Percentiles rank a stretch among this genome's conserved stretches.
Conservation (phyloP, 2,797 vertebrate species). For the Taenioides sp. region DNA sequence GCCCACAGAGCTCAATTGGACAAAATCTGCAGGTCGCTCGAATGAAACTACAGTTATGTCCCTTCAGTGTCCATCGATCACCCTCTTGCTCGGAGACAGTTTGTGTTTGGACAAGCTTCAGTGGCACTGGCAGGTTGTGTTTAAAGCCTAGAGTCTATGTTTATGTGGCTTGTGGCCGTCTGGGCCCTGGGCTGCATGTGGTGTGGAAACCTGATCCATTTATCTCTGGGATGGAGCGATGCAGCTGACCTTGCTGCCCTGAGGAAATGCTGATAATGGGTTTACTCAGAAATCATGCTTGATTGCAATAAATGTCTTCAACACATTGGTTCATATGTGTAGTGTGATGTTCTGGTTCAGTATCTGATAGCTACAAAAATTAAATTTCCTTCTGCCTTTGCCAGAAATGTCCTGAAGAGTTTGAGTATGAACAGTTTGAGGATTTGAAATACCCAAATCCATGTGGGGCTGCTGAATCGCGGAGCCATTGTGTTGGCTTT, state of each 20-base stretch:
- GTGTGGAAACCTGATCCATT: constrained; percentile 67
- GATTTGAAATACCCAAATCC: constrained; percentile 20
- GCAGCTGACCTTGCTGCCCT: constrained; percentile 62
- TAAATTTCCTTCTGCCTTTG: constrained; percentile 34
- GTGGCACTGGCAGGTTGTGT: constrained; percentile 58
- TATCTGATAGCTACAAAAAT: constrained; percentile 39
- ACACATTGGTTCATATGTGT: constrained; percentile 37
- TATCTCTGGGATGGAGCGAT: constrained; percentile 67
- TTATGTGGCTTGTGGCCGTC: constrained; percentile 64
- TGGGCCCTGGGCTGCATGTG: constrained; percentile 57
- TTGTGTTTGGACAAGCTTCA: constrained; percentile 66
- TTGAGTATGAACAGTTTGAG: constrained; percentile 30
- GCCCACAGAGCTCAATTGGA: constrained; percentile 28
- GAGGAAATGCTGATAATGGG: constrained; percentile 67
- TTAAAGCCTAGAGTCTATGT: constrained; percentile 65
- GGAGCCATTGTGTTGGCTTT: constrained; percentile 10
- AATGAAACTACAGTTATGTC: constrained; percentile 51
- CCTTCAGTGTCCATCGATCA: constrained; percentile 59
- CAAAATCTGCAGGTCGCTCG: constrained; percentile 43
- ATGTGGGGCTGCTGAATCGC: constrained; percentile 15
- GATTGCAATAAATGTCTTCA: constrained; percentile 48
- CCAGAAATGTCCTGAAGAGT: constrained; percentile 23
- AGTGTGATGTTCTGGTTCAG: constrained; percentile 24
- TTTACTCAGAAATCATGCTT: constrained; percentile 50
- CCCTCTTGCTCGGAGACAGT: constrained; percentile 61